Evolutionary conservation across 2,113 vertebrate genomes (phyloP).

Genomic region (Dendropsophus ebraccatus): DNA sequence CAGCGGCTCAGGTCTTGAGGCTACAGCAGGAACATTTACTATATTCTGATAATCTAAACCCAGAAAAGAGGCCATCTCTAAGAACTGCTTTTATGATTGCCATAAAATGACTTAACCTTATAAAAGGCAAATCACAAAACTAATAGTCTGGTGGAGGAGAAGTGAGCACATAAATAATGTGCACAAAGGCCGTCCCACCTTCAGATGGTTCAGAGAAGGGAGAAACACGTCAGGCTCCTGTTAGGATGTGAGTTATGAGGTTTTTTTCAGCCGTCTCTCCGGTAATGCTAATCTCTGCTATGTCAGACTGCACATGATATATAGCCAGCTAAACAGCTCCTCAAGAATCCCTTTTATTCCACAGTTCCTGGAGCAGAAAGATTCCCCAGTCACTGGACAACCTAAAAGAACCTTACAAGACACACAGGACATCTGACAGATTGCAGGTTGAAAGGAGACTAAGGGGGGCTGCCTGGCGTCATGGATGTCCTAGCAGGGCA

Average conservation of each 20-base stretch:
- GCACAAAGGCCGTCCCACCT: neutral
- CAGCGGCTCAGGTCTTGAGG: no score
- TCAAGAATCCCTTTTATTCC: slow-evolving; percentile 13
- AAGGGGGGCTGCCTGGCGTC: neutral
- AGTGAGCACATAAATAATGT: neutral
- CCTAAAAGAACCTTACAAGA: neutral
- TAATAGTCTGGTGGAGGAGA: neutral
- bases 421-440: neutral
- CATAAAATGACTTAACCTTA: neutral
- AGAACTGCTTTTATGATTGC: neutral
- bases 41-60: neutral
- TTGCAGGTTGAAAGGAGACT: neutral
- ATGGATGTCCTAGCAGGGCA: neutral
- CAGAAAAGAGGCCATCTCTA: neutral
- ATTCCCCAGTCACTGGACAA: neutral
- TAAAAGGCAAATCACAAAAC: neutral
- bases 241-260: slow-evolving; percentile 22
- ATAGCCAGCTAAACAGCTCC: slow-evolving; percentile 21
- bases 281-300: slow-evolving; percentile 23
- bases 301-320: slow-evolving; percentile 41
- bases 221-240: slow-evolving; percentile 14
- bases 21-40: no score
- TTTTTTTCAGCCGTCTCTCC: neutral
- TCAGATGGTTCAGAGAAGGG: neutral
- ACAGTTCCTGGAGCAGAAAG: neutral